A percentile compares a stretch with the other conserved stretches of the same genome.
phyloP scores from a whole-genome alignment of 2,113 vertebrate genomes.

The Formicarius rufipectus region DNA sequence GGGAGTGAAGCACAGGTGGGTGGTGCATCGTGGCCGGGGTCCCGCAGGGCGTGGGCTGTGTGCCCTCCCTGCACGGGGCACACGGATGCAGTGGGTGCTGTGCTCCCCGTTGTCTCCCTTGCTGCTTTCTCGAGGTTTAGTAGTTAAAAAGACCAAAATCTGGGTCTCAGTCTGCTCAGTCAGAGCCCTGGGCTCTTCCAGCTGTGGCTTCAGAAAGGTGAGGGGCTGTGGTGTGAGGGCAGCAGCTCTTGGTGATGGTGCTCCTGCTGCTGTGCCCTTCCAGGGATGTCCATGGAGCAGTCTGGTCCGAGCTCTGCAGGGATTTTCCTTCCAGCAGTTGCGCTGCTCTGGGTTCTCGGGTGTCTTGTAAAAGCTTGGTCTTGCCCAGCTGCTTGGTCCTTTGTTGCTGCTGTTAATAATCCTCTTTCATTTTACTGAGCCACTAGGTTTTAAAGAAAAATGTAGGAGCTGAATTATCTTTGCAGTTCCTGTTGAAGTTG shows the following conservation, averaged over 20 bases:
- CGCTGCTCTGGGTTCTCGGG: not conserved
- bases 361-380: not conserved
- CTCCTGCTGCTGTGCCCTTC: not conserved
- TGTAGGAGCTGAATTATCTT: not conserved
- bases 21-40: fast-evolving
- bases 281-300: not conserved
- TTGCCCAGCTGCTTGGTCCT: not conserved
- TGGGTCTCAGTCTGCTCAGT: not conserved
- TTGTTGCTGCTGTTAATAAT: not conserved
- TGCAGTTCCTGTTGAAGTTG: not conserved
- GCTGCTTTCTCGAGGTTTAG: not conserved
- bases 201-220: not conserved
- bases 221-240: not conserved
- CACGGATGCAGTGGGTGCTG: fast-evolving
- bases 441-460: not conserved
- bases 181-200: not conserved
- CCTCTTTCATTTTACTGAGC: not conserved
- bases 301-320: not conserved
- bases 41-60: fast-evolving
- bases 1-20: not conserved
- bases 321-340: not conserved
- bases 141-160: not conserved
- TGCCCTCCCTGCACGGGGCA: not conserved
- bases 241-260: fast-evolving
- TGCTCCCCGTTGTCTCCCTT: fast-evolving